Evolutionary conservation across 2,113 vertebrate genomes (phyloP).

Genomic region (Otocyon megalotis): DNA sequence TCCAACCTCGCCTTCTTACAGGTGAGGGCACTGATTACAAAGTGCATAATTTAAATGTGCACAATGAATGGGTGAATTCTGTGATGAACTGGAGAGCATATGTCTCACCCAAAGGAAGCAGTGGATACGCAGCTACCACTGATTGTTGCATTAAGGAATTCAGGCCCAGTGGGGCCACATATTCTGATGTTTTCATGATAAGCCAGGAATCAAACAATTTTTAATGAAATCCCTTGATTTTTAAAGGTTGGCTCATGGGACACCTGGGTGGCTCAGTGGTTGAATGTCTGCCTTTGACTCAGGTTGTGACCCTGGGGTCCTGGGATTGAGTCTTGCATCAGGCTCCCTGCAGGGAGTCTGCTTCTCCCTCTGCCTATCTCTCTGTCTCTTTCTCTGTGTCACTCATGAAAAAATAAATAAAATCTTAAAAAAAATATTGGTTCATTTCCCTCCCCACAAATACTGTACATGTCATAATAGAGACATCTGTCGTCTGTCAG

Average conservation of each 20-base stretch:
- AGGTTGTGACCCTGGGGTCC: too few relatives aligned
- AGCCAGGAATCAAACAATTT: not conserved
- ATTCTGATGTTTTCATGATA: not conserved
- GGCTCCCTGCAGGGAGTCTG: too few relatives aligned
- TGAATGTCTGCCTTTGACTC: too few relatives aligned
- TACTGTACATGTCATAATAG: not conserved
- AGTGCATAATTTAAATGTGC: not conserved
- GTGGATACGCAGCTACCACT: accelerated
- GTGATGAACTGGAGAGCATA: not conserved
- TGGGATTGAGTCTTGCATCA: too few relatives aligned
- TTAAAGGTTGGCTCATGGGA: not conserved
- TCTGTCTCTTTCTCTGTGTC: too few relatives aligned
- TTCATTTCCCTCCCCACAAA: not conserved
- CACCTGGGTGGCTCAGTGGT: too few relatives aligned
- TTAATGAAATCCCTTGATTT: slow-evolving; percentile 5
- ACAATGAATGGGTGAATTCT: not conserved
- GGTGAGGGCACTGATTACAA: not conserved
- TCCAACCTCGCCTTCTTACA: not conserved
- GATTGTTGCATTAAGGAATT: not conserved
- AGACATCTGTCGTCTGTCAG: not conserved
- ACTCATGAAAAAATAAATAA: too few relatives aligned
- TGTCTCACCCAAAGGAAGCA: not conserved
- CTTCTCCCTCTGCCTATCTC: too few relatives aligned
- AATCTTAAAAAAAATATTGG: too few relatives aligned
- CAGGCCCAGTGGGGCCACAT: too few relatives aligned